Base-by-base conservation (phyloP, 1,140 invertebrate genomes). In the Teleogryllus occipitalis region DNA sequence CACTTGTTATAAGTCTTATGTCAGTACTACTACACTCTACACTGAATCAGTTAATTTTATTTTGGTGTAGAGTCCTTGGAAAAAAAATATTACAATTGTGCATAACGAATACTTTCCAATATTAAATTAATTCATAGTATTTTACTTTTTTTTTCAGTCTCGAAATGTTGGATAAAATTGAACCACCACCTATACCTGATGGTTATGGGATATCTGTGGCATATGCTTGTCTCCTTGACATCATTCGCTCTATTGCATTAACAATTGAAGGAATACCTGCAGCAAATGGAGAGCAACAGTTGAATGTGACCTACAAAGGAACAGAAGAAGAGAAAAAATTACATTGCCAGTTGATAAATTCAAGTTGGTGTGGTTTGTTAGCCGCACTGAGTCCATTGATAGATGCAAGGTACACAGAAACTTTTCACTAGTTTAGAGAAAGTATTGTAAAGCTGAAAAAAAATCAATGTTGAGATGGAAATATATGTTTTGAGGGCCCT, bases 121-220 rank as follows among this genome's bases (percentile, higher is more conserved):
- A 39, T 1, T 39, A 39, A 39, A 39, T 39, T 39, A 39, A 39
- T 39, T 39, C 27, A 39, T 39, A 39, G 27, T 39, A 39, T 39
- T 7, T 14, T 65, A 18, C 47, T 78, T 74, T 75, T 79, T 1
- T 48, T 87, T 89, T 76, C 85, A 98, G 96, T 85, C 88, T 98
- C 83, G 97, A 99, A 86, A 95, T 97, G 93, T 86, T 98, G 82
- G 97, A 99, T 83, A 97, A 97, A 86, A 90, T 94, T 10, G 97
- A 99, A 83, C 94, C 96, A n/a, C 97, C 96, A 0, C 87, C 90
- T 54, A 94, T 98, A 82, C 94, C 95, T 15, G 96, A 98, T 82
- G 97, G 97, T 10, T 99, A 99, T 88, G 96, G 96, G 49, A 94
- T 99, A 79, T 98, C 97, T 0, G 90, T 98, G 46, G 96, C 96